Conservation (phyloP, 2,797 vertebrate genomes). For the Squalus acanthias region DNA sequence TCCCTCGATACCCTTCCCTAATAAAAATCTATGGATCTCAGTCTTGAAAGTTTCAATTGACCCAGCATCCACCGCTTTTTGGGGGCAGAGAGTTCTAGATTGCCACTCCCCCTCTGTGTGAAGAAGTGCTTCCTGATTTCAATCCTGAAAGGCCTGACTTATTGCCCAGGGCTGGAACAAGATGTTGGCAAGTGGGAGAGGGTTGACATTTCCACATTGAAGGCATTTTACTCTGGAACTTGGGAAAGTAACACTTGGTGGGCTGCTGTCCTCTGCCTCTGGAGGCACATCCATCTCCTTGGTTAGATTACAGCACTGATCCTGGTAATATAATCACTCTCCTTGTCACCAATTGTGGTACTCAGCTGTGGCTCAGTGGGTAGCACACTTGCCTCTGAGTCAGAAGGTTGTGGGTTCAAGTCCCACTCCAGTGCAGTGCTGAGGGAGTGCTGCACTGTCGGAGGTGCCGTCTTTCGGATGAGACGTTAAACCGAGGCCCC, state of each 20-base stretch:
- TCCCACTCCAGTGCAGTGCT: too few relatives aligned
- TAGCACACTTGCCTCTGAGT: too few relatives aligned
- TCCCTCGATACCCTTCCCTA: background rate
- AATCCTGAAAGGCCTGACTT: background rate
- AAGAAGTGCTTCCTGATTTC: background rate
- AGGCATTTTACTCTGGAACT: background rate
- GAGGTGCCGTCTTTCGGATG: too few relatives aligned
- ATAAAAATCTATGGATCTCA: background rate
- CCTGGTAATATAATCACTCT: background rate
- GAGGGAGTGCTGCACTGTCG: too few relatives aligned
- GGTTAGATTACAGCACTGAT: background rate
- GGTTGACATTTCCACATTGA: background rate
- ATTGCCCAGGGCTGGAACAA: background rate
- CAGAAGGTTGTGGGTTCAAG: too few relatives aligned
- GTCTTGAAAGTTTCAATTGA: background rate
- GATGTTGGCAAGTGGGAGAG: background rate
- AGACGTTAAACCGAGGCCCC: too few relatives aligned
- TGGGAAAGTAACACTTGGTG: background rate
- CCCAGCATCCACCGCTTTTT: background rate
- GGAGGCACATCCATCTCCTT: background rate
- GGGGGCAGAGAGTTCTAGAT: background rate
- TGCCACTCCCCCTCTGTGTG: background rate
- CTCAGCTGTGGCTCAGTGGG: too few relatives aligned
- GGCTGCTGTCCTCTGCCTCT: background rate
- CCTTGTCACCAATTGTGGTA: background rate